Evolutionary conservation across 2,113 vertebrate species (phyloP).

Genomic region (Speoplatyrhinus poulsoni): DNA sequence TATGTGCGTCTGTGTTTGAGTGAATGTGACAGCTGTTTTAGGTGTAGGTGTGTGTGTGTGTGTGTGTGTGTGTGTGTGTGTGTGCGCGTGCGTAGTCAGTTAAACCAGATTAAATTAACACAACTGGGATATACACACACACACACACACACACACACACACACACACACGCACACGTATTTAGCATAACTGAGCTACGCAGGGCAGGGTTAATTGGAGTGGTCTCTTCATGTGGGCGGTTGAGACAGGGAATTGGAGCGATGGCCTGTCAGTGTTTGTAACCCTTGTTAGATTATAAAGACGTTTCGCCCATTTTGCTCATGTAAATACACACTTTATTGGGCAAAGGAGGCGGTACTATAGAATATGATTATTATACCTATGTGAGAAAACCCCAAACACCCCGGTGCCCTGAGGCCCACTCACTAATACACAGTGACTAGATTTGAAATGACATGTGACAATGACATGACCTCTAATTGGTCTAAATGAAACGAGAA

Average conservation of each 20-base stretch:
- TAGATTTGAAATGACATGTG: constrained; percentile 27
- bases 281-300: constrained; percentile 56
- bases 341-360: constrained; percentile 22
- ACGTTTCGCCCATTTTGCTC: constrained; percentile 54
- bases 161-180: constrained; percentile 8
- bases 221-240: constrained; percentile 50
- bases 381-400: constrained; percentile 25
- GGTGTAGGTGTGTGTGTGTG: constrained; percentile 3
- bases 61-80: constrained; percentile 18
- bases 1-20: constrained; percentile 3
- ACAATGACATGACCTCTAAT: constrained; percentile 17
- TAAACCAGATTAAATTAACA: constrained; percentile 71
- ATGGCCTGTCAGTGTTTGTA: background rate
- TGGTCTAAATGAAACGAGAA: constrained; percentile 47
- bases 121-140: constrained; percentile 37
- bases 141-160: constrained; percentile 16
- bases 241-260: constrained; percentile 28
- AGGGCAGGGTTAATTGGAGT: constrained; percentile 72
- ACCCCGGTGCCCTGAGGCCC: constrained; percentile 30
- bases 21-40: background rate
- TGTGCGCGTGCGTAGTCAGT: constrained; percentile 36
- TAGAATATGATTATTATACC: constrained; percentile 39
- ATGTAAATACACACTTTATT: constrained; percentile 55
- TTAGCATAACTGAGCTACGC: constrained; percentile 55
- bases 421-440: constrained; percentile 35